Base-by-base conservation (phyloP, 2,113 vertebrate genomes). In the Microcebus lehilahytsara region DNA sequence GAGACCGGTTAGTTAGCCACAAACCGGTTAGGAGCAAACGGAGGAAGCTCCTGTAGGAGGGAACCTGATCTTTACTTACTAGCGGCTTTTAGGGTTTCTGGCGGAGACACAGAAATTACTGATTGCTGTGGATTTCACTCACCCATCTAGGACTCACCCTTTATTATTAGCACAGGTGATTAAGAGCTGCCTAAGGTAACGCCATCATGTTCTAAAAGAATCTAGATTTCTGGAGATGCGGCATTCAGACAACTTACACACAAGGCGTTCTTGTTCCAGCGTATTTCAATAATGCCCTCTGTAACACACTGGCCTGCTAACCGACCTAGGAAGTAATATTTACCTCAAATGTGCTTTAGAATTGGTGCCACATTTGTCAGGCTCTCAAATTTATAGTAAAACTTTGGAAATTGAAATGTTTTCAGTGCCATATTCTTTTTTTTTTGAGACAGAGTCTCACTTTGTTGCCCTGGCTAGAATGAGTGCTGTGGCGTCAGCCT, bases 271-370 rank as follows among this genome's bases (percentile, higher is more conserved):
- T 42, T 32, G 4, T 67, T n/a, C 77, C 67, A 17, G 23, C 14
- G 9, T 0, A 14, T 1, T 49, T 46, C 42, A 9, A 22, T 10
- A 9, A 30, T 10, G 6, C 12, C 37, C 37, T 60, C 23, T 40
- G 40, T 7, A 20, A 5, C 1, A 53, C 0, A 0, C 22, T 1
- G 6, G 53, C 72, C 71, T 30, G 37, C 78, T 56, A 7, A 56
- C 42, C 2, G 0, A 12, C 9, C 64, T 6, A 19, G 6, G 27
- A 62, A 42, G 89, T 22, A 10, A 11, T 12, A 13, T 58, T 84
- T 37, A 49, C 74, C 49, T 64, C 71, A 53, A 22, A 53, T 40
- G 6, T 25, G 25, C 78, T 62, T 32, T 77, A 66, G 49, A n/a
- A 86, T 17, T 53, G 13, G 32, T n/a, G 62, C 34, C 56, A 34